Base-by-base conservation (phyloP, 2,888 invertebrate species). In the Diarsia mendica region DNA sequence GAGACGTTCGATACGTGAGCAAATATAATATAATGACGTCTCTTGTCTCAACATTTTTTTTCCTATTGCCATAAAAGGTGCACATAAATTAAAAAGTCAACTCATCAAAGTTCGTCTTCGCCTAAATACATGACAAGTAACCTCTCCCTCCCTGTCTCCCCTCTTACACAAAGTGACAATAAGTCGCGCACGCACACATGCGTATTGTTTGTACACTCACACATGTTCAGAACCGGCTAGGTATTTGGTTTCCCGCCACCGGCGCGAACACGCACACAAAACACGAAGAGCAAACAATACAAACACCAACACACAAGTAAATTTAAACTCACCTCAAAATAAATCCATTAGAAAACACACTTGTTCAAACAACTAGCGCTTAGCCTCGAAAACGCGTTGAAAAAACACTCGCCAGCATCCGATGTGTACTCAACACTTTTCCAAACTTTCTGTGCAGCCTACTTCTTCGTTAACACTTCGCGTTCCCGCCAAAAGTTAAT, bases 341-440 rank as follows among this genome's bases (percentile, higher is more conserved):
- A 96, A 96, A 96, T 96, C 96, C 96, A 96, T 96, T 96, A 96
- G 96, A 96, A 96, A 96, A 96, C 96, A 96, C 96, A 96, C 96
- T 96, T 96, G 96, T 96, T 96, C 96, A 96, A 96, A 96, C 96
- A 96, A 95, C 95, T 95, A 96, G 94, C 96, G 96, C 95, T 96
- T 95, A 96, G 96, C 96, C 96, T 96, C 96, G 96, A 96, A 96
- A 96, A 95, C 95, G 95, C 95, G 95, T 95, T 95, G 95, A 96
- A 96, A 96, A 96, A 96, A 96, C 95, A 96, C 95, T 94, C 92
- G 94, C 92, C 90, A 92, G 91, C 94, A 94, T 94, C 94, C 92
- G 91, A 92, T 94, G 95, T 95, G 92, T 95, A 89, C 91, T 94
- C 92, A 94, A 95, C 95, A 96, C 95, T 95, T 95, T 95, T 95